Evolutionary conservation across 2,888 invertebrate genomes (phyloP).

Genomic region (Drosophila nr. perissopoda): DNA sequence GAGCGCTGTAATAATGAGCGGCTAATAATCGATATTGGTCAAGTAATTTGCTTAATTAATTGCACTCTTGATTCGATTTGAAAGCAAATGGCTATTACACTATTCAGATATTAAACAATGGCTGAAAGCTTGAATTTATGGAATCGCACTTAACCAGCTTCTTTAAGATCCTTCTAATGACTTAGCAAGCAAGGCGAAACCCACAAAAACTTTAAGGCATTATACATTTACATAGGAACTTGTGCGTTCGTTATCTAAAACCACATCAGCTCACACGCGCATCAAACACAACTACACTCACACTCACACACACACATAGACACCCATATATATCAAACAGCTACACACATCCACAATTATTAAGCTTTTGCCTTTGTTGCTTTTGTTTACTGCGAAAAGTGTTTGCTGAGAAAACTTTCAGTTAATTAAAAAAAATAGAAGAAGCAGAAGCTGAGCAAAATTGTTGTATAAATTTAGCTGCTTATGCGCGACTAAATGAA

Average conservation of each 20-base stretch:
- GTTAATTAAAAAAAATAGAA: conserved; percentile 63
- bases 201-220: conserved; percentile 67
- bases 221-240: conserved; percentile 46
- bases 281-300: conserved; percentile 10
- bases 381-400: conserved; percentile 33
- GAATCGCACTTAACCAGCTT: conserved; percentile 12
- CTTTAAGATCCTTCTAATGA: conserved; percentile 34
- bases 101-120: background rate
- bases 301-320: conserved; percentile 17
- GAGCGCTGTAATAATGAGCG: conserved; percentile 7
- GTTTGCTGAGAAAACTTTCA: conserved; percentile 59
- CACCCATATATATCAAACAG: conserved; percentile 9
- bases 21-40: conserved; percentile 10
- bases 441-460: conserved; percentile 28
- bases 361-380: conserved; percentile 34
- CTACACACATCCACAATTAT: conserved; percentile 39
- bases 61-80: conserved; percentile 3
- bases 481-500: conserved; percentile 72
- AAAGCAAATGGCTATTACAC: background rate
- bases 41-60: conserved; percentile 25
- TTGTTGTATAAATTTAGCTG: conserved; percentile 72
- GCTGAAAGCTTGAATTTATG: background rate
- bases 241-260: conserved; percentile 35
- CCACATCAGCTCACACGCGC: conserved; percentile 15
- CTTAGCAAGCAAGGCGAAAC: conserved; percentile 39